A percentile compares a stretch with the other conserved stretches of the same genome.
Conservation (phyloP, 1,140 invertebrate genomes). For the Drosophila sp. region DNA sequence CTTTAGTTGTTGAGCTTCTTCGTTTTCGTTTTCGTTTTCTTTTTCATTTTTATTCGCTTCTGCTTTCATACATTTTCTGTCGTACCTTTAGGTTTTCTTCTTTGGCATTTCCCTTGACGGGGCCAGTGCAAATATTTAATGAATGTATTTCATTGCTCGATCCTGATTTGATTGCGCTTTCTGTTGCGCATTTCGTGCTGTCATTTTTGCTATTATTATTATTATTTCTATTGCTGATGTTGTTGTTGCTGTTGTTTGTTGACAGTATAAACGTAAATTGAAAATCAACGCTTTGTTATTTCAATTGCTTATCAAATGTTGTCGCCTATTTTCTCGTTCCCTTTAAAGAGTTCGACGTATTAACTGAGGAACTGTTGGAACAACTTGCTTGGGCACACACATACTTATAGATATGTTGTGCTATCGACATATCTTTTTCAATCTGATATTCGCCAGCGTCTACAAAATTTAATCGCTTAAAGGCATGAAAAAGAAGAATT, state of each 20-base stretch:
- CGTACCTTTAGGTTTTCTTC: conserved; percentile 20
- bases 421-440: conserved; percentile 1
- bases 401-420: not conserved
- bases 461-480: not conserved
- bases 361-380: not conserved
- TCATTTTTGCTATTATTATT: conserved; percentile 22
- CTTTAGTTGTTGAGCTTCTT: conserved; percentile 27
- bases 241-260: conserved; percentile 24
- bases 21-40: conserved; percentile 4
- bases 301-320: conserved; percentile 53
- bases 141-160: conserved; percentile 51
- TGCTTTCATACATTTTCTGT: not conserved
- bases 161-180: conserved; percentile 48
- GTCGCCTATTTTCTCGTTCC: conserved; percentile 22
- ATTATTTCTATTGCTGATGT: conserved; percentile 4
- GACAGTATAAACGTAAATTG: conserved; percentile 46
- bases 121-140: conserved; percentile 49
- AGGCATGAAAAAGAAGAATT: not conserved
- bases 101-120: conserved; percentile 15
- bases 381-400: not conserved
- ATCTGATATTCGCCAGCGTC: not conserved
- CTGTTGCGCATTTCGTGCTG: conserved; percentile 38
- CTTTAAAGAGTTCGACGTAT: conserved; percentile 27
- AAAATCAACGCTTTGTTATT: conserved; percentile 51
- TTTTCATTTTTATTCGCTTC: too few species aligned